Base-by-base conservation (phyloP, 2,888 invertebrate genomes). In the Chymomyza caudatula region DNA sequence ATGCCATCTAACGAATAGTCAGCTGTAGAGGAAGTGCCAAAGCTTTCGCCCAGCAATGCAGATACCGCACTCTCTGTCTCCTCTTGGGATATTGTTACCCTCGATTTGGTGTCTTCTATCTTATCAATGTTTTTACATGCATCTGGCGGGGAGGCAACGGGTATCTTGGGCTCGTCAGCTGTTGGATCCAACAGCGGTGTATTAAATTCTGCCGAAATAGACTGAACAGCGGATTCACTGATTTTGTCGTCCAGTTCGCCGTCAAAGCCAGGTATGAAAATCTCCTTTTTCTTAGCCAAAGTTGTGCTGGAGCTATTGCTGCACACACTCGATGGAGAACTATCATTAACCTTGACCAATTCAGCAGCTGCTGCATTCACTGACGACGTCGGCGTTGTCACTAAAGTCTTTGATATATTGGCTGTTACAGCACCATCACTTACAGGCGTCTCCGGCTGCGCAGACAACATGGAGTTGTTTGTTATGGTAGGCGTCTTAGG, bases 11-110 rank as follows among this genome's bases (percentile, higher is more conserved):
- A 77, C 0, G 89, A 87, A 88, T 94, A 94, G 76, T 92, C 92
- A 63, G 92, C 91, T 15, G 83, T 86, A 1, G 88, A 88, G 0
- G 92, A 91, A 6, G 93, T 94, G 1, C 95, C 95, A 86, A 97
- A 96, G 76, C 96, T 96, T 89, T 96, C 96, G 23, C 96, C 96
- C 61, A 97, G 90, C 25, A 97, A 91, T 0, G 97, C 96, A 6
- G 96, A 96, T 0, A 97, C 97, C 0, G 97, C 97, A 89, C 96
- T 96, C 90, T 96, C 97, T 0, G 97, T 97, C 91, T 97, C 97
- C 91, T 97, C 97, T 90, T 97, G 97, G 0, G 96, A 97, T 82
- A 97, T 97, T 19, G 88, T 88, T 8, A 95, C 95, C 55, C 96
- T 92, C 0, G 95, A 95, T 86, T 96, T 96, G 53, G 75, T 83